Evolutionary conservation across 2,888 invertebrate species (phyloP).

Genomic region (Opisthograptis luteolata): DNA sequence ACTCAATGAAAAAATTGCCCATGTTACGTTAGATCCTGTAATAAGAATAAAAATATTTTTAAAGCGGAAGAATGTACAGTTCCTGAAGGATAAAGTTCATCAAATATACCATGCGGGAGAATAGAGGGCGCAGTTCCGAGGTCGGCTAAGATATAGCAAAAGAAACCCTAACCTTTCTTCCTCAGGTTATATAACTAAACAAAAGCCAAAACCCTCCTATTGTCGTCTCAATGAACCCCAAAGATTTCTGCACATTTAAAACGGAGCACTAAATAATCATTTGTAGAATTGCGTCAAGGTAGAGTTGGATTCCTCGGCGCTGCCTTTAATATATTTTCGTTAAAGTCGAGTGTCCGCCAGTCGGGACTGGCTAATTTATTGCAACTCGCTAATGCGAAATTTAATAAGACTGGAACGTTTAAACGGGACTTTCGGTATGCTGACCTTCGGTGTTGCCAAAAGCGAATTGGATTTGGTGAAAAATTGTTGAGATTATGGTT

Average conservation of each 20-base stretch:
- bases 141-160: neutral
- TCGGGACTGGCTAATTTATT: conserved; percentile 57
- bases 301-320: conserved; percentile 32
- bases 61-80: no score
- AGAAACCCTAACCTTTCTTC: neutral
- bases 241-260: conserved; percentile 20
- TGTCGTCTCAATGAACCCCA: neutral
- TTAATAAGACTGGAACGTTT: conserved; percentile 56
- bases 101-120: no score
- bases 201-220: no score
- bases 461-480: conserved; percentile 9
- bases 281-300: conserved; percentile 36
- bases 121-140: no score
- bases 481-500: conserved; percentile 1
- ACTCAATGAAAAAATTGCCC: no score
- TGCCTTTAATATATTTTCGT: conserved; percentile 61
- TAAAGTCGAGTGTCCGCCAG: conserved; percentile 50
- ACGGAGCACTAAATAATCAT: conserved; percentile 38
- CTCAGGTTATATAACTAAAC: neutral
- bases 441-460: conserved; percentile 22
- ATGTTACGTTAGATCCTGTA: no score
- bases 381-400: conserved; percentile 62
- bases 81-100: no score
- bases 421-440: conserved; percentile 37
- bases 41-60: no score